Base-by-base conservation (phyloP, 2,797 vertebrate species). In the Rhinogobio ventralis region DNA sequence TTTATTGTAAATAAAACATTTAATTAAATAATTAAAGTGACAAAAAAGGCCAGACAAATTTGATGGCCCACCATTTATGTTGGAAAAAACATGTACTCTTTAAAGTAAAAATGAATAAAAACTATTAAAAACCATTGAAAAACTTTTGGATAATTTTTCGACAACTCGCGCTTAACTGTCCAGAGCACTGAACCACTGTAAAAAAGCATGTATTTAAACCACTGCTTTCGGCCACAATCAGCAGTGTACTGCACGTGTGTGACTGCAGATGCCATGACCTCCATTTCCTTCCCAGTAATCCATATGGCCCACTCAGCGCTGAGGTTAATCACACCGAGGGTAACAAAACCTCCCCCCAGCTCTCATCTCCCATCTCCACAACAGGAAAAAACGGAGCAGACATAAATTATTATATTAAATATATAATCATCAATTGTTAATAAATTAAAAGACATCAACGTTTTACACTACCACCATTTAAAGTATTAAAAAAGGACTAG, bases 311-410 rank as follows among this genome's bases (percentile, higher is more conserved):
- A 4, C 30, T 73, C 55, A 46, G 51, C 0, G 11, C 74, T 68
- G 39, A 77, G 83, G 76, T 79, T 79, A 85, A 85, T 79, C 83
- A 72, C 76, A 72, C 33, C 42, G 23, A 60, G 53, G 45, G 42
- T 45, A 71, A 83, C 36, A 23, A 46, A 79, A 9, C 75, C 64
- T 57, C 45, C 62, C 28, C 15, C 60, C n/a, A 28, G 72, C 46
- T 71, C 60, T 76, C 73, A 57, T 57, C 71, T 73, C 57, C 30
- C 55, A 66, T 75, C 13, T 30, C 46, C 39, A 79, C 14, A 36
- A 71, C 57, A 75, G 23, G 1, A 28, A 19, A 14, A 74, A 76
- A 75, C 17, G 0, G 45, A 67, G 60, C 11, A 67, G 49, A 83
- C 46, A 36, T 13, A 82, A n/a, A n/a, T n/a, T n/a, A n/a, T n/a